These are phyloP conservation scores for Dascyllus trimaculatus DNA, from an alignment of 2,113 vertebrate genomes.

Conservation along the genomic window DNA sequence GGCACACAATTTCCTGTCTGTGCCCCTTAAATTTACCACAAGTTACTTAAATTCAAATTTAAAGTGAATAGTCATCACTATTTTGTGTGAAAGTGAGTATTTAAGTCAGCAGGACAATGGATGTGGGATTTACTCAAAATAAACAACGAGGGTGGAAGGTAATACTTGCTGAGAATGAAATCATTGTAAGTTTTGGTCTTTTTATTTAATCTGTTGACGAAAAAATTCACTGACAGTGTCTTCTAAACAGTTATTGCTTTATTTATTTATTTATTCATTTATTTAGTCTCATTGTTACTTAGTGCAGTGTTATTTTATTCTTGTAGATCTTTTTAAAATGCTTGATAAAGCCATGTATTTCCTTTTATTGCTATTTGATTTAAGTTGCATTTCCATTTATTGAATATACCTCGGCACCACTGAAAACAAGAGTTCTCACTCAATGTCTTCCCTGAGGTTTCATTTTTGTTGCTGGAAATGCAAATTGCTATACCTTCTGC, in stretches of 20 bases:
- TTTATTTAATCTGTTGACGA: neutral
- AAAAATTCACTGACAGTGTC: neutral
- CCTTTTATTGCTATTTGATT: too few species aligned
- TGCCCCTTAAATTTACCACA: neutral
- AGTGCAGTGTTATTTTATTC: too few species aligned
- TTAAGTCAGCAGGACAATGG: neutral
- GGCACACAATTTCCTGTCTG: neutral
- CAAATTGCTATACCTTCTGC: neutral
- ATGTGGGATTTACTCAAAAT: neutral
- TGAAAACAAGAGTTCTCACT: too few species aligned
- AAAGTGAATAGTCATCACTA: neutral
- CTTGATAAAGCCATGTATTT: too few species aligned
- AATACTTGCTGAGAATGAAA: too few species aligned
- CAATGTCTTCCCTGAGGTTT: too few species aligned
- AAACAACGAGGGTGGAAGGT: neutral
- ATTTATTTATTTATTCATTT: too few species aligned
- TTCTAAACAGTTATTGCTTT: neutral
- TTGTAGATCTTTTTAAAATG: neutral
- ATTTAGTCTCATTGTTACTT: too few species aligned
- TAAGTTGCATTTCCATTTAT: too few species aligned
- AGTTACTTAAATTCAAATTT: neutral
- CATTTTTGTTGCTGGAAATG: neutral
- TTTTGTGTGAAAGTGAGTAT: neutral
- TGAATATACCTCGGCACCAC: too few species aligned
- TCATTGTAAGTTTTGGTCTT: neutral